phyloP scores from a whole-genome alignment of 37 sponge, comb jelly and placozoan genomes.

The Chondrosia reniformis region DNA sequence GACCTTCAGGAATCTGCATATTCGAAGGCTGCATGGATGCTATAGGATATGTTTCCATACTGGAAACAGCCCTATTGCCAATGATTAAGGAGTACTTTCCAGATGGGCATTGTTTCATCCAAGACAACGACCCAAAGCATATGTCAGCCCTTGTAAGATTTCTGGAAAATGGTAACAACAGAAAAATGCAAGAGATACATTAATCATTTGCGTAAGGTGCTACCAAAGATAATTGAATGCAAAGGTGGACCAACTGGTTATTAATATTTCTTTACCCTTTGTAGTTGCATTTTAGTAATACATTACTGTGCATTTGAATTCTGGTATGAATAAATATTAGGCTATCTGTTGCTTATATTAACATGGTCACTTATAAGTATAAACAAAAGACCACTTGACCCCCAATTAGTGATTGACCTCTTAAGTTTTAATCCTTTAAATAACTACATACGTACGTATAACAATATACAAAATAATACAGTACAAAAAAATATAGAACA shows the following conservation, averaged over 20 bases:
- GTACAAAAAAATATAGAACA: too few relatives aligned
- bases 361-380: too few relatives aligned
- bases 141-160: not conserved
- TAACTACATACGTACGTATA: too few relatives aligned
- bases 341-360: too few relatives aligned
- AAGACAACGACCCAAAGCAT: slow-evolving; percentile 19
- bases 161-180: not conserved
- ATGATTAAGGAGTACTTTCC: not conserved
- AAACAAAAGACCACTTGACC: too few relatives aligned
- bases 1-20: not conserved
- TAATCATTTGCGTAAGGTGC: not conserved
- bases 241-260: not conserved
- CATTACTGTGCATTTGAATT: too few relatives aligned
- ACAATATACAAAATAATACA: too few relatives aligned
- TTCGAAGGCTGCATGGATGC: slow-evolving; percentile 16
- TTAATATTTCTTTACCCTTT: too few relatives aligned
- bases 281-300: too few relatives aligned
- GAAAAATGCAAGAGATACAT: not conserved
- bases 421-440: too few relatives aligned
- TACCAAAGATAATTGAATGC: not conserved
- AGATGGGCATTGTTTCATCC: not conserved
- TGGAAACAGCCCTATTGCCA: not conserved
- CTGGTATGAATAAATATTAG: too few relatives aligned
- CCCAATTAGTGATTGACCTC: too few relatives aligned
- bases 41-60: not conserved